phyloP scores from a whole-genome alignment of 2,888 invertebrate species.

The Automeris io region DNA sequence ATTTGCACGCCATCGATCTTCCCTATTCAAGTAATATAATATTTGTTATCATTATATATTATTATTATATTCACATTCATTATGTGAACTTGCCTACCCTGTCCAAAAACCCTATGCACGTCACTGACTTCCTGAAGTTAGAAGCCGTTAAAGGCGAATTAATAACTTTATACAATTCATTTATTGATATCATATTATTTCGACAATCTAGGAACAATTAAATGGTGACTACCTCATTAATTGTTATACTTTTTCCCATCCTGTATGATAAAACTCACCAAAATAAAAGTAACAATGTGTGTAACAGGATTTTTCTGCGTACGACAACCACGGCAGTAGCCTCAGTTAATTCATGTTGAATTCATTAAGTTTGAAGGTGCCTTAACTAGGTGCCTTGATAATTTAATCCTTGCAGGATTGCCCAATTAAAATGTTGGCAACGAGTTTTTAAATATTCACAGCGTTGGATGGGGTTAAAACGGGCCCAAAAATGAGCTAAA shows the following conservation, averaged over 20 bases:
- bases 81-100: too few relatives aligned
- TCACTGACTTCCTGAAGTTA: too few relatives aligned
- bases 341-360: conserved; percentile 66
- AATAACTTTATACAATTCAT: too few relatives aligned
- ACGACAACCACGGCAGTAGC: conserved; percentile 17
- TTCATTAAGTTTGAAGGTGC: conserved; percentile 69
- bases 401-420: conserved; percentile 74
- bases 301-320: conserved; percentile 18
- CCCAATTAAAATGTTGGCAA: conserved; percentile 74
- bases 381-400: conserved; percentile 76
- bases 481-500: conserved; percentile 61
- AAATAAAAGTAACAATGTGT: conserved; percentile 17
- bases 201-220: too few relatives aligned
- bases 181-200: too few relatives aligned
- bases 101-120: too few relatives aligned
- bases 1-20: too few relatives aligned
- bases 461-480: conserved; percentile 56
- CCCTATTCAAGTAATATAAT: too few relatives aligned
- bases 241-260: conserved; percentile 8
- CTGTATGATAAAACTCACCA: conserved; percentile 1
- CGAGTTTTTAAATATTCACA: conserved; percentile 76
- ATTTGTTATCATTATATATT: too few relatives aligned
- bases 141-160: too few relatives aligned
- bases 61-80: too few relatives aligned
- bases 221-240: neutral